Percentiles rank a stretch among this genome's conserved stretches.
These are phyloP conservation scores for Polypterus bichir DNA, from an alignment of 2,113 vertebrate genomes.

Conservation along the genomic window DNA sequence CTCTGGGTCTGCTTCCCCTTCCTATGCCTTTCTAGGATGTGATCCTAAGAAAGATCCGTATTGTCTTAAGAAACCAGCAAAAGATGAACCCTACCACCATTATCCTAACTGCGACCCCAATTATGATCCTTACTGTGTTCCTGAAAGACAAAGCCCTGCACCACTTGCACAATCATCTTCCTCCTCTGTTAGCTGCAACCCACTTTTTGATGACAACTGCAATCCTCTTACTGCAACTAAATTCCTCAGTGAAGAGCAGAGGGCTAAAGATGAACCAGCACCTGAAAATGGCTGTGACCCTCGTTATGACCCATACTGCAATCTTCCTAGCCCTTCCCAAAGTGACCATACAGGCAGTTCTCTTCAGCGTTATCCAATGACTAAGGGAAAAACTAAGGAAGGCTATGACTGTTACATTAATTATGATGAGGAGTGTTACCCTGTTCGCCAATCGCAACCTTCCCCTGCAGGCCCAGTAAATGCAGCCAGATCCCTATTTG, in stretches of 20 bases:
- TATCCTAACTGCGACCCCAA: slow-evolving; percentile 48
- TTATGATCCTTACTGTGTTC: slow-evolving; percentile 42
- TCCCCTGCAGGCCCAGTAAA: slow-evolving; percentile 11
- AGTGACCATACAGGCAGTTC: too few species aligned
- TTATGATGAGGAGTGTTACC: slow-evolving; percentile 52
- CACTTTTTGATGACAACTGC: slow-evolving; percentile 48
- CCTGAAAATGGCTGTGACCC: slow-evolving; percentile 36
- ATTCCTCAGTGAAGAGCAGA: slow-evolving; percentile 31
- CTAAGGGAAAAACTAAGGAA: slow-evolving; percentile 58
- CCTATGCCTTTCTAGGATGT: slow-evolving; percentile 51
- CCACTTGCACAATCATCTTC: slow-evolving; percentile 11
- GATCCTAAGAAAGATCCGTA: slow-evolving; percentile 48
- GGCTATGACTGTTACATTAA: slow-evolving; percentile 57
- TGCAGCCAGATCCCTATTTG: slow-evolving; percentile 13
- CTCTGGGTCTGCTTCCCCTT: slow-evolving; percentile 26
- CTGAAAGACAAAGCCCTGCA: slow-evolving; percentile 19
- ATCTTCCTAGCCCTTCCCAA: slow-evolving; percentile 13
- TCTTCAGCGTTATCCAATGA: slow-evolving; percentile 38
- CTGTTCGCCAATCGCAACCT: slow-evolving; percentile 26
- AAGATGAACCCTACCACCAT: slow-evolving; percentile 39
- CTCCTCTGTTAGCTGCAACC: slow-evolving; percentile 39
- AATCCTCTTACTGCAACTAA: slow-evolving; percentile 47
- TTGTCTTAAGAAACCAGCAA: slow-evolving; percentile 35
- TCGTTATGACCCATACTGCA: slow-evolving; percentile 39
- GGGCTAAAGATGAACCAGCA: slow-evolving; percentile 27